phyloP scores from a whole-genome alignment of 2,888 invertebrate species.

The Thera britannica region DNA sequence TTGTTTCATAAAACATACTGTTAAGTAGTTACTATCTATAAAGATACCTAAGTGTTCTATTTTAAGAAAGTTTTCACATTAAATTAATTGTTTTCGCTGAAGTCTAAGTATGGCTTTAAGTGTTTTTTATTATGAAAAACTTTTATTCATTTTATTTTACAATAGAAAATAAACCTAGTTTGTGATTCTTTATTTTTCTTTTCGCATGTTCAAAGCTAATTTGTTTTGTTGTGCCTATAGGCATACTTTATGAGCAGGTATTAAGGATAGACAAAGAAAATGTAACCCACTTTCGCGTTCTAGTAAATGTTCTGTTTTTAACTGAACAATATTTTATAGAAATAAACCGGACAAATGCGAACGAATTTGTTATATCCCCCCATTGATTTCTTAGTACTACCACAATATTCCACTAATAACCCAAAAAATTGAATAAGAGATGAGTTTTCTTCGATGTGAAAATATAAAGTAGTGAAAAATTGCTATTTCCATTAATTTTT shows the following conservation, averaged over 20 bases:
- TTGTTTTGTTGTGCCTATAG: slow-evolving; percentile 9
- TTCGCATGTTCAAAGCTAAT: slow-evolving; percentile 30
- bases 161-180: slow-evolving; percentile 12
- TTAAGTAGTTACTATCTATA: too few species aligned
- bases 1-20: too few species aligned
- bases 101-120: neutral
- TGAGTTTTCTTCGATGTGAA: too few species aligned
- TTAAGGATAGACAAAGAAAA: neutral
- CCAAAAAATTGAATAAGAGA: too few species aligned
- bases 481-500: too few species aligned
- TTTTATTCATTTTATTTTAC: neutral
- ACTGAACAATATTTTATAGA: neutral
- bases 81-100: neutral
- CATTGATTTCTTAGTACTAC: too few species aligned
- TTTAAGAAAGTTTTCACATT: neutral
- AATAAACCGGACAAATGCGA: too few species aligned
- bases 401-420: too few species aligned
- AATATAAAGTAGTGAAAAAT: too few species aligned
- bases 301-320: neutral
- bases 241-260: slow-evolving; percentile 7
- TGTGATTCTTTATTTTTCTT: slow-evolving; percentile 21
- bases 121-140: neutral
- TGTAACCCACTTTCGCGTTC: neutral
- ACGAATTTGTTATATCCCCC: too few species aligned
- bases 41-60: neutral